phyloP scores from a whole-genome alignment of 2,888 invertebrate genomes.

The Platycnemis pennipes region DNA sequence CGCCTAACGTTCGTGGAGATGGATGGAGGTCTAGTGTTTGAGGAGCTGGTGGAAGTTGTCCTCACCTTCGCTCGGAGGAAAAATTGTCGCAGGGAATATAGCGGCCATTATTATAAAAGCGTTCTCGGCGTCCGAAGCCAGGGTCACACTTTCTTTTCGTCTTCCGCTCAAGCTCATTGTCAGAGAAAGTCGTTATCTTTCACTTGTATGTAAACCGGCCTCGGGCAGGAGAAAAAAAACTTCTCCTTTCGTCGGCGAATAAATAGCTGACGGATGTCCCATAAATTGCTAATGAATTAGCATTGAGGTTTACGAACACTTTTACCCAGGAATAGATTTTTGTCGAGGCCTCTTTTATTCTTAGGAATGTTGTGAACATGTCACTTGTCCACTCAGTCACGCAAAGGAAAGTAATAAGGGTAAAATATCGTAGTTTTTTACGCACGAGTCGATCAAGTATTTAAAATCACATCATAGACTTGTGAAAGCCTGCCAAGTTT shows the following conservation, averaged over 20 bases:
- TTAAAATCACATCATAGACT: not conserved
- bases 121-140: not conserved
- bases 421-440: not conserved
- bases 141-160: constrained; percentile 18
- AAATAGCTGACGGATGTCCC: not conserved
- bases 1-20: not conserved
- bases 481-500: not conserved
- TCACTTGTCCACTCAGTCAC: not conserved
- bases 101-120: not conserved
- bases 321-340: not conserved
- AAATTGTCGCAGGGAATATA: not conserved
- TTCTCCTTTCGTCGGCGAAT: not conserved
- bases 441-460: not conserved
- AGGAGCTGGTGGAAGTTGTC: not conserved
- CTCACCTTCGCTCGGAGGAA: not conserved
- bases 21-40: not conserved
- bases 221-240: not conserved
- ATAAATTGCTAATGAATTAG: constrained; percentile 4
- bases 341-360: not conserved
- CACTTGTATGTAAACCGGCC: not conserved
- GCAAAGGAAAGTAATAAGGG: not conserved
- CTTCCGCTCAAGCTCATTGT: not conserved
- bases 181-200: not conserved
- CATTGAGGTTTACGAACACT: not conserved
- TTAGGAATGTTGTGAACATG: not conserved